Evolutionary conservation across 2,888 invertebrate genomes (phyloP).

Genomic region (Agrotis exclamationis): DNA sequence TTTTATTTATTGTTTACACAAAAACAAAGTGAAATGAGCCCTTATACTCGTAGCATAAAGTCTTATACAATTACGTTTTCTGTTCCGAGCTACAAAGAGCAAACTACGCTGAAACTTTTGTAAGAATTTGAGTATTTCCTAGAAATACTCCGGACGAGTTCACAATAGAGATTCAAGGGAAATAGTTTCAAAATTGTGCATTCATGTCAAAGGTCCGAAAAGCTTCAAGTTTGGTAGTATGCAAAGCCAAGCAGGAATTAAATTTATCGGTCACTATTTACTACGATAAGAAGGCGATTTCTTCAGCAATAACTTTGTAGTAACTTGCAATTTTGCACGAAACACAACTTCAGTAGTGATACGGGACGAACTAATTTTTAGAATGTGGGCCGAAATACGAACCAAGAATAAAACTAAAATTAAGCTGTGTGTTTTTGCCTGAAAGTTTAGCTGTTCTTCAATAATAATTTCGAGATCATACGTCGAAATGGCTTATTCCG

Average conservation of each 20-base stretch:
- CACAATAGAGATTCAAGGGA: slow-evolving; percentile 40
- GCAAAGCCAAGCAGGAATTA: background rate
- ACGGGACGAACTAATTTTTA: no score
- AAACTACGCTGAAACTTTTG: slow-evolving; percentile 44
- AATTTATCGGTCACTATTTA: slow-evolving; percentile 15
- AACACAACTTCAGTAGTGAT: no score
- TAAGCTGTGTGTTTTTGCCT: no score
- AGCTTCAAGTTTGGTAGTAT: background rate
- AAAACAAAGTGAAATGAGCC: background rate
- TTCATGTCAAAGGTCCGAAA: slow-evolving; percentile 32
- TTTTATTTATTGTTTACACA: background rate
- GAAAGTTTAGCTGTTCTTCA: no score
- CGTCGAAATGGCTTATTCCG: no score
- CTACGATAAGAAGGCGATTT: background rate
- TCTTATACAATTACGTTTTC: slow-evolving; percentile 24
- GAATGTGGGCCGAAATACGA: no score
- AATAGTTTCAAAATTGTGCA: slow-evolving; percentile 44
- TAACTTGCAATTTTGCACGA: no score
- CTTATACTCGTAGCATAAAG: slow-evolving; percentile 20
- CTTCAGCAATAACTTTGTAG: no score
- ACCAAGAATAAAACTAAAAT: no score
- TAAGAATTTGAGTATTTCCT: slow-evolving; percentile 55
- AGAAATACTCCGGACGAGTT: slow-evolving; percentile 43
- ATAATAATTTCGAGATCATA: no score
- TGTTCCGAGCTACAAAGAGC: slow-evolving; percentile 37